These are phyloP conservation scores for Polypedilum vanderplanki DNA, from an alignment of 1,140 invertebrate species.

Conservation along the genomic window DNA sequence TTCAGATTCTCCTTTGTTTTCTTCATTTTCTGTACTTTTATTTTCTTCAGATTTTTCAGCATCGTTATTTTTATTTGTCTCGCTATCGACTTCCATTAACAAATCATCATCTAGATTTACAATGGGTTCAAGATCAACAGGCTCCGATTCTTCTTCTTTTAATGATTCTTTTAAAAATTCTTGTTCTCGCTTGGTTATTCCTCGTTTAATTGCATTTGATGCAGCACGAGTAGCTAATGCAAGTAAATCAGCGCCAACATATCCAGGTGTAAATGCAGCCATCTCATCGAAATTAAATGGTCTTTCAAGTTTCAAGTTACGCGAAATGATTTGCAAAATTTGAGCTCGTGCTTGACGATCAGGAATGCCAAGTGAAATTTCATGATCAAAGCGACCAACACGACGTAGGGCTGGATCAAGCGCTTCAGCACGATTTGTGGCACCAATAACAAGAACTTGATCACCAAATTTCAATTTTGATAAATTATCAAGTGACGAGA, in stretches of 20 bases:
- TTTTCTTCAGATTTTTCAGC: neutral
- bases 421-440: slow-evolving; percentile 88
- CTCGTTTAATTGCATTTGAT: slow-evolving; percentile 68
- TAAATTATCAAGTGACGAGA: slow-evolving; percentile 80
- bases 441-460: slow-evolving; percentile 82
- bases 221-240: slow-evolving; percentile 81
- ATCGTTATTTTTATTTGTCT: slow-evolving; percentile 18
- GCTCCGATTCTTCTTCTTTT: slow-evolving; percentile 30
- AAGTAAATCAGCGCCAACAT: slow-evolving; percentile 90
- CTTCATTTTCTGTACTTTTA: neutral
- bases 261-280: slow-evolving; percentile 87
- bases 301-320: slow-evolving; percentile 58
- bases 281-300: slow-evolving; percentile 65
- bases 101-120: slow-evolving; percentile 29
- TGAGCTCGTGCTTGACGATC: slow-evolving; percentile 68
- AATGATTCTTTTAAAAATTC: slow-evolving; percentile 39
- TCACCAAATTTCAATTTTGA: slow-evolving; percentile 53
- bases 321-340: slow-evolving; percentile 66
- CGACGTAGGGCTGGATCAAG: slow-evolving; percentile 88
- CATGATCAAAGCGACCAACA: slow-evolving; percentile 86
- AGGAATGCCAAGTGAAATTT: slow-evolving; percentile 90
- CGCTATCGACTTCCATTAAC: slow-evolving; percentile 23
- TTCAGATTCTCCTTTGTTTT: neutral
- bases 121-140: slow-evolving; percentile 31
- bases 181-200: slow-evolving; percentile 27